phyloP scores from a whole-genome alignment of 1,140 invertebrate species.

The Hypsibius dujardini region DNA sequence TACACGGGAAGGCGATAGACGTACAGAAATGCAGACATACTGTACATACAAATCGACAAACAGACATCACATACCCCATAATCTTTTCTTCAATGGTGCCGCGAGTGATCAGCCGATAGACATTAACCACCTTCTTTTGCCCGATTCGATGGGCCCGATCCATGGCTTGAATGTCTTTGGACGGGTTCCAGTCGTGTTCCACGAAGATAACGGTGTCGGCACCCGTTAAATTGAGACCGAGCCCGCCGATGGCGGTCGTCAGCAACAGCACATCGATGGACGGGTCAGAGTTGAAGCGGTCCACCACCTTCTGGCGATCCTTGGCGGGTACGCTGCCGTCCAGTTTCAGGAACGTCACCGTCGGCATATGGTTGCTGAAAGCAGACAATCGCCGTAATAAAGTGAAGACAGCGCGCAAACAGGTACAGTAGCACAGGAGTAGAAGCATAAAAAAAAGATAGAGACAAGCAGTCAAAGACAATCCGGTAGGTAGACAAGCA shows the following conservation, averaged over 20 bases:
- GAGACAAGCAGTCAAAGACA: too few relatives aligned
- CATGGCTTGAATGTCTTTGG: slow-evolving; percentile 97
- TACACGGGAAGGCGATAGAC: too few relatives aligned
- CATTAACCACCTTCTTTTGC: slow-evolving; percentile 94
- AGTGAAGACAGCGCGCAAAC: too few relatives aligned
- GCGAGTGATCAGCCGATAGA: slow-evolving; percentile 84
- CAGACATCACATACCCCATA: slow-evolving; percentile 57
- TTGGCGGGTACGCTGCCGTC: slow-evolving; percentile 80
- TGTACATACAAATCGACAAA: background rate
- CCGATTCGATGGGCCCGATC: slow-evolving; percentile 96
- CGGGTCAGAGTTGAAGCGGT: slow-evolving; percentile 85
- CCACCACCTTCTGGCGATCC: slow-evolving; percentile 66
- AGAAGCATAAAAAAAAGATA: too few relatives aligned
- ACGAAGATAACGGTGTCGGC: slow-evolving; percentile 99
- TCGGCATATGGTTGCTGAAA: slow-evolving; percentile 54
- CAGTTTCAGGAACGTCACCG: slow-evolving; percentile 70
- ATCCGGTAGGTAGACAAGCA: too few relatives aligned
- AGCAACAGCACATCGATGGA: slow-evolving; percentile 85
- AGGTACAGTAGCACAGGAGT: too few relatives aligned
- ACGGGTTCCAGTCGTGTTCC: slow-evolving; percentile 99
- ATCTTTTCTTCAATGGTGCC: slow-evolving; percentile 96
- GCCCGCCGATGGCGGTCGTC: slow-evolving; percentile 89
- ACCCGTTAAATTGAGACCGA: slow-evolving; percentile 90
- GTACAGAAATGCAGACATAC: slow-evolving; percentile 8
- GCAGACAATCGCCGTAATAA: background rate